A percentile compares a stretch with the other conserved stretches of the same genome.
Evolutionary conservation across 2,888 invertebrate genomes (phyloP).

Genomic region (Priocnemis perturbator): DNA sequence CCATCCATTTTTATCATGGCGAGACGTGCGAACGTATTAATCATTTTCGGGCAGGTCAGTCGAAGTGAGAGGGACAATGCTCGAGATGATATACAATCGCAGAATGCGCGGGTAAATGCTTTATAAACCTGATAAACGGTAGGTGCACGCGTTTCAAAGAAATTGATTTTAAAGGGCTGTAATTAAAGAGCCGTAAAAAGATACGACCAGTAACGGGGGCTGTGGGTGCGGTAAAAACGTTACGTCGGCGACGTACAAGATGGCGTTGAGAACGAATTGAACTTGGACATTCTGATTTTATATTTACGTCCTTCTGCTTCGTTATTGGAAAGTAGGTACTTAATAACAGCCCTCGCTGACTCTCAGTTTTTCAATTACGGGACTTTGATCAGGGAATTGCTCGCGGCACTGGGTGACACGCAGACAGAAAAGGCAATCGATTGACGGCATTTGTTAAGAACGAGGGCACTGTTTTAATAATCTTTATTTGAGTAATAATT

Average conservation of each 20-base stretch:
- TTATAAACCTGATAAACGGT: no score
- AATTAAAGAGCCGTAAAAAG: no score
- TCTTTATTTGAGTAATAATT: conserved; percentile 30
- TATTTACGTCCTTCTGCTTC: conserved; percentile 37
- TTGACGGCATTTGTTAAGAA: neutral
- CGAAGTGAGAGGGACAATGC: no score
- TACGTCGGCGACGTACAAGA: no score
- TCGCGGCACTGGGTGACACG: no score
- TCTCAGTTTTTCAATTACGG: conserved; percentile 40
- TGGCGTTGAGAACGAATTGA: neutral
- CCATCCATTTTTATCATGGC: no score
- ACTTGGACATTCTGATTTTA: conserved; percentile 35
- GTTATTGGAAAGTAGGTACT: conserved; percentile 44
- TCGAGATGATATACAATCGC: no score
- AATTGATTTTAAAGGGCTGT: no score
- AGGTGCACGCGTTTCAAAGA: no score
- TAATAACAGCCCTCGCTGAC: conserved; percentile 32
- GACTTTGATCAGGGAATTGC: conserved; percentile 18
- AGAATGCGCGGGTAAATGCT: no score
- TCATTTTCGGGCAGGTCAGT: no score
- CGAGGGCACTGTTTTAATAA: conserved; percentile 11
- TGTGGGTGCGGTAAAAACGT: conserved; percentile 13
- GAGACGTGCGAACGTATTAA: no score
- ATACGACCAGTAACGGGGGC: conserved; percentile 1
- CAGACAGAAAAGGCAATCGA: conserved; percentile 17